Conservation (phyloP, 2,797 vertebrate genomes). For the Pipistrellus pygmaeus region DNA sequence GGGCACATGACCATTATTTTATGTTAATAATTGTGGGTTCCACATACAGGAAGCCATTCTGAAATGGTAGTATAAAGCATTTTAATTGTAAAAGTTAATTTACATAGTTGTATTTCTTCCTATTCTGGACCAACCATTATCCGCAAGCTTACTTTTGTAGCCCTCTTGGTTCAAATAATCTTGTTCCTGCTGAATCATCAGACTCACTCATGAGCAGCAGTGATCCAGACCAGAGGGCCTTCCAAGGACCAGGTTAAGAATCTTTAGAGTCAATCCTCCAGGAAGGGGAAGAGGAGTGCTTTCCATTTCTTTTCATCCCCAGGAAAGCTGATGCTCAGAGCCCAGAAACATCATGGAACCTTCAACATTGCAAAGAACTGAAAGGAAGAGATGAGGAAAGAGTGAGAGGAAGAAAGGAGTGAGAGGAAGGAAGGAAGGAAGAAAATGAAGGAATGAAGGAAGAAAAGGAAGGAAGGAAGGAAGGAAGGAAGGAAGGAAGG, state of each 20-base stretch:
- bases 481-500: not conserved
- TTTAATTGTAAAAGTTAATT: constrained; percentile 21
- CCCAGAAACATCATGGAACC: not conserved
- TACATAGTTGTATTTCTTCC: constrained; percentile 46
- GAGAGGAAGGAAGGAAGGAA: not conserved
- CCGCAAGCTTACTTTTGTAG: not conserved
- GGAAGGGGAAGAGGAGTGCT: not conserved
- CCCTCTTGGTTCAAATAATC: not conserved
- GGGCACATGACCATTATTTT: not conserved
- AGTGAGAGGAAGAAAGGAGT: not conserved
- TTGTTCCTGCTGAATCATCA: not conserved
- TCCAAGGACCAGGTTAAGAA: not conserved
- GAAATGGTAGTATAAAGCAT: not conserved
- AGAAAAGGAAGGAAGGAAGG: not conserved
- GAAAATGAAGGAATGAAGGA: not conserved
- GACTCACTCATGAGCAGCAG: not conserved
- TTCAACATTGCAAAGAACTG: not conserved
- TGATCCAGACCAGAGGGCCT: not conserved
- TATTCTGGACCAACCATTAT: not conserved
- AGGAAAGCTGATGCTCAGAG: not conserved
- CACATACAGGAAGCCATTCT: not conserved
- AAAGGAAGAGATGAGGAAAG: not conserved
- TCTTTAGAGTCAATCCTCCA: not conserved
- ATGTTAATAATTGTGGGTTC: not conserved
- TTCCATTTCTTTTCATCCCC: not conserved